Evolutionary conservation across 2,888 invertebrate genomes (phyloP).

Genomic region (Trichopoda pennipes): DNA sequence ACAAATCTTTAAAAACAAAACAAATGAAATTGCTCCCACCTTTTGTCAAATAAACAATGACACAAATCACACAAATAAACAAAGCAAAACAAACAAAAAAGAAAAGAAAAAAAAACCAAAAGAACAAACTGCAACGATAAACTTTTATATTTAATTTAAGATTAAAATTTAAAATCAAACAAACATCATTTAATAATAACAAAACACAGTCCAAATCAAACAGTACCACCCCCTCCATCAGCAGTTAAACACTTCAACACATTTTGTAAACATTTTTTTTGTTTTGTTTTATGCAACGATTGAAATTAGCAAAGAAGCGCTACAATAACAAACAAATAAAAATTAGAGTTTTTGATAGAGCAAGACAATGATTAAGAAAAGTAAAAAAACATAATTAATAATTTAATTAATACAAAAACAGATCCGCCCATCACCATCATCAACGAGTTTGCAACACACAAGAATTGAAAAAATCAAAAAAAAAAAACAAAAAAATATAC

Average conservation of each 20-base stretch:
- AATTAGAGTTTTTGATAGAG: slow-evolving; percentile 2
- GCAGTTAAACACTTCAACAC: slow-evolving; percentile 18
- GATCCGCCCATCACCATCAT: slow-evolving; percentile 72
- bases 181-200: slow-evolving; percentile 43
- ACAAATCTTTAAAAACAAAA: slow-evolving; percentile 49
- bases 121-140: slow-evolving; percentile 64
- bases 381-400: slow-evolving; percentile 5
- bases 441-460: slow-evolving; percentile 61
- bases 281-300: slow-evolving; percentile 37
- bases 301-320: slow-evolving; percentile 32
- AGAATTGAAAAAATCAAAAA: slow-evolving; percentile 29
- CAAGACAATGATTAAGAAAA: not conserved
- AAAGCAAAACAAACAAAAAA: slow-evolving; percentile 35
- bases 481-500: slow-evolving; percentile 15
- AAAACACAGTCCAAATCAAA: slow-evolving; percentile 8
- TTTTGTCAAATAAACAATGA: slow-evolving; percentile 67
- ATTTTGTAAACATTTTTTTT: slow-evolving; percentile 14
- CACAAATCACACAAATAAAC: slow-evolving; percentile 65
- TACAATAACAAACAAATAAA: slow-evolving; percentile 36
- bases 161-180: slow-evolving; percentile 44
- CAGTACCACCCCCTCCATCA: not conserved
- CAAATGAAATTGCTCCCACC: slow-evolving; percentile 68
- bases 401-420: slow-evolving; percentile 68
- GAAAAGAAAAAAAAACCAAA: slow-evolving; percentile 57
- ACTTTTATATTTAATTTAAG: slow-evolving; percentile 60